Base-by-base conservation (phyloP, 2,888 invertebrate species). In the Drosophila eohydei region DNA sequence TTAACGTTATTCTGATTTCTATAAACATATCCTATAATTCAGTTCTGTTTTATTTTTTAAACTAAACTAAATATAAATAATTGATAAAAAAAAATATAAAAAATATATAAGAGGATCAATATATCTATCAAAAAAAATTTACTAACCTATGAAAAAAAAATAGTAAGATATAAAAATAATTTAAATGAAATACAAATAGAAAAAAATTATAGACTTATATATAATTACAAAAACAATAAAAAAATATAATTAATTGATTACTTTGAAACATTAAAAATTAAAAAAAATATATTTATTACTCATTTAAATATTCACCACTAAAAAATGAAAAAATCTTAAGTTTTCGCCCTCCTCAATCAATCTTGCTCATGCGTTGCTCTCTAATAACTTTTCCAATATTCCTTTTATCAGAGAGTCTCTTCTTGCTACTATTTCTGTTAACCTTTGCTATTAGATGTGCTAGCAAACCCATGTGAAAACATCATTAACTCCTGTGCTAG, bases 381-480 rank as follows among this genome's bases (percentile, higher is more conserved):
- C 43, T 12, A 8, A 38, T 12, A 52, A 54, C 32, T 0, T 30
- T 50, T 36, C 1, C 16, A 26, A 21, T 26, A 34, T 36, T 36
- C 16, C 9, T 4, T 43, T 62, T 48, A 28, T 26, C n/a, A 30
- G 11, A 28, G 11, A 16, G 30, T 32, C 16, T 46, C n/a, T n/a
- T 2, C 26, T 36, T 55, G 38, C 36, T 48, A 57, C 16, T 44
- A 36, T 52, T 44, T 48, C 12, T 50, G 30, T 48, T 59, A 43
- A 11, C 4, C 61, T 50, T 38, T 43, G 30, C 46, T 6, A 63
- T 44, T 83, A 85, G 86, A 79, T 79, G 63, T 88, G 86, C 65
- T 88, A 81, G 83, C 50, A 16, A 82, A 56, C 55, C 70, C 59
- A 30, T 34, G 50, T 65, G 41, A 65, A 68, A 74, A 41, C 16